Evolutionary conservation across 2,113 vertebrate species (phyloP), one percentile per base, ranked within the genome.

Genomic region (Dromiciops gliroides): DNA sequence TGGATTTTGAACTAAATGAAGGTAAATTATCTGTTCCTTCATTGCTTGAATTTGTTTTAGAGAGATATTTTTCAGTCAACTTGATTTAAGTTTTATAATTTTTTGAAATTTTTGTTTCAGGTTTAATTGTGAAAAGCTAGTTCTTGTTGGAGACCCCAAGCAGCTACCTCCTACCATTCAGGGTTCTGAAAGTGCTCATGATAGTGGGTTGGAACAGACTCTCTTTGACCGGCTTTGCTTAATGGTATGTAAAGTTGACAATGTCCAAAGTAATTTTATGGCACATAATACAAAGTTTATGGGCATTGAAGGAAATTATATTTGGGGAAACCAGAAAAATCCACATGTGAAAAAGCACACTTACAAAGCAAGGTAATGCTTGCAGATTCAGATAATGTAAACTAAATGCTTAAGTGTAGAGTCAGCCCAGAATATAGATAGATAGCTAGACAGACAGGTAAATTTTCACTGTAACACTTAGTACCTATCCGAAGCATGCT

Each of bases 61-160:
- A 67, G 12, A 75, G 11, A 44, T 75, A 0, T 75, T n/a, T n/a
- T 22, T 75, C 37, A n/a, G 67, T 75, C 67, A 75, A 19, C 67
- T n/a, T 22, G 67, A 75, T 75, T 75, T 75, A n/a, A 44, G 16
- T 75, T 75, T 75, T n/a, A 7, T n/a, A 51, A 93, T 75, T 92
- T 94, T 67, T 91, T 92, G 47, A 91, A 48, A 0, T 95, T 95
- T 48, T 91, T 8, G 8, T 90, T 97, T 50, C 51, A 99, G 99
- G 96, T 99, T 99, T 98, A 98, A 98, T 28, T 99, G 99, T 98
- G 99, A 99, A 97, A 99, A 99, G 96, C 97, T 99, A 10, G 94
- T 99, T 96, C 98, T 99, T 56, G 98, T 99, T 91, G 99, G 99
- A 93, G 99, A 99, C 50, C 98, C 99, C 3, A 99, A 98, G 96